Base-by-base conservation (phyloP, 2,888 invertebrate genomes). In the Polydrusus tereticollis region DNA sequence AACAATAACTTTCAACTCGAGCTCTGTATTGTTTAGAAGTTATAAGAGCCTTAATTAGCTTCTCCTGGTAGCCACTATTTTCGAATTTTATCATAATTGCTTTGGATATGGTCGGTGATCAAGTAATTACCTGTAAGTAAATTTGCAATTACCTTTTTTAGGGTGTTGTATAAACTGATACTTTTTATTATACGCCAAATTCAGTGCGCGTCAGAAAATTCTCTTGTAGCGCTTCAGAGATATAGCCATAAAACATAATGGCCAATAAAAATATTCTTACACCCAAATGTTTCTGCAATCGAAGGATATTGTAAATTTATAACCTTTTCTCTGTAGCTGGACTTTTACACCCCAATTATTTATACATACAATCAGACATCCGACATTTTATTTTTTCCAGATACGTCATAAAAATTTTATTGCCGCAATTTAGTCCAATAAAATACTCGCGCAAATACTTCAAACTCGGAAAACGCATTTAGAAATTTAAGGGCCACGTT, bases 361-460 rank as follows among this genome's bases (percentile, higher is more conserved):
- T 41, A 41, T 41, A 41, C 41, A 41, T 41, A 41, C 41, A 41
- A 41, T 41, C 41, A n/a, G 16, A 41, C 41, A 14, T 41, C 41
- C 14, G 16, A 41, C 41, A 41, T 41, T 41, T 41, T 41, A 41
- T 41, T 41, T 41, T 41, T 41, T 10, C 41, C 14, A 41, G 41
- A 41, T 41, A 41, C n/a, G 10, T 3, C 41, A 14, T 41, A 41
- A 41, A 41, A 41, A 41, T 41, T 41, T 41, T 41, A 41, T 41
- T 16, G 41, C 14, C 1, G 41, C 41, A 41, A 41, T 41, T 41
- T 41, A 16, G 16, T 7, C 16, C 41, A 41, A 41, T 41, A 41
- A 41, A 41, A 41, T n/a, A 41, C 41, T 41, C 41, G 41, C 41
- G 41, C 41, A 41, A 41, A 41, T 16, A 41, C 41, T 41, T 41